phyloP scores from a whole-genome alignment of 2,888 invertebrate species.

The Metopia argyrocephala region DNA sequence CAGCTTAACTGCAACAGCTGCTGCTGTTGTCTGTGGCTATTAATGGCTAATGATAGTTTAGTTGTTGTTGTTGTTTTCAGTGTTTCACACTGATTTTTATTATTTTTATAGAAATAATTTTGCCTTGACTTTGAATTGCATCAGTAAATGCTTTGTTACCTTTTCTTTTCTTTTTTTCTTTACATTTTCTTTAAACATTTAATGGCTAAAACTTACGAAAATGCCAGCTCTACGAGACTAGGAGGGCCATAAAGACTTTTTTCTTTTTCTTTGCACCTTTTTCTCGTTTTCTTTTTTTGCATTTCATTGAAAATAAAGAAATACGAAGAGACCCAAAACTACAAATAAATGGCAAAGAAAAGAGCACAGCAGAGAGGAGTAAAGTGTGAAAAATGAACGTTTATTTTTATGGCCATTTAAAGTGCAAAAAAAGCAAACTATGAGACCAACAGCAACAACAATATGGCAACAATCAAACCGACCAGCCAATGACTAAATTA shows the following conservation, averaged over 20 bases:
- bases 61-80: slow-evolving; percentile 3
- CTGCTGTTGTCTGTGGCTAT: slow-evolving; percentile 2
- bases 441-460: slow-evolving; percentile 1
- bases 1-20: slow-evolving; percentile 3
- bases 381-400: slow-evolving; percentile 61
- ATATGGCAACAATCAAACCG: slow-evolving; percentile 1
- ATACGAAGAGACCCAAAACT: too few species aligned
- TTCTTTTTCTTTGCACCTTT: not conserved
- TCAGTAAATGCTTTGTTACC: slow-evolving; percentile 15
- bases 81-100: slow-evolving; percentile 40
- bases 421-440: slow-evolving; percentile 16
- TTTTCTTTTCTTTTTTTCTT: slow-evolving; percentile 11
- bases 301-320: too few species aligned
- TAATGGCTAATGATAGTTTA: not conserved
- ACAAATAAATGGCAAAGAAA: slow-evolving; percentile 38
- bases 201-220: slow-evolving; percentile 9
- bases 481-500: slow-evolving; percentile 46
- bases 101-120: slow-evolving; percentile 65
- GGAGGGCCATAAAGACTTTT: slow-evolving; percentile 42
- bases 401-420: slow-evolving; percentile 58
- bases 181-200: slow-evolving; percentile 5
- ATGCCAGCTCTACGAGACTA: slow-evolving; percentile 27
- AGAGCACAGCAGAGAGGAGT: slow-evolving; percentile 13
- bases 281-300: slow-evolving; percentile 28
- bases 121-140: slow-evolving; percentile 67